Evolutionary conservation across 2,113 vertebrate species (phyloP).

Genomic region (Vicugna pacos): DNA sequence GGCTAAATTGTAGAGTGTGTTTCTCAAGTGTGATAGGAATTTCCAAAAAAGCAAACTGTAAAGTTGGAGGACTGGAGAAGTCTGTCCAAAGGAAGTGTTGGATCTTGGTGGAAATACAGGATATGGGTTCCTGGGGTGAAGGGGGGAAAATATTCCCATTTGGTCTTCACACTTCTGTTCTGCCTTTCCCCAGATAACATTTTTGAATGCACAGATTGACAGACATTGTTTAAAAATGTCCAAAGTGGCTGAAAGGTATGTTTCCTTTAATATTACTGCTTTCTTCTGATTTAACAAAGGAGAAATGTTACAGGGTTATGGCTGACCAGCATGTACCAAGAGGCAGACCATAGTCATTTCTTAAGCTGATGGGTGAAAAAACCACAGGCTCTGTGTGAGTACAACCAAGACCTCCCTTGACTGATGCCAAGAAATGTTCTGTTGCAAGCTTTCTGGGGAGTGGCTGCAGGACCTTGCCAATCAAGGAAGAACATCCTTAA

Average conservation of each 20-base stretch:
- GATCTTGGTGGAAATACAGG: neutral
- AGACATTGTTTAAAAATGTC: conserved; percentile 99
- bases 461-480: neutral
- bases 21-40: neutral
- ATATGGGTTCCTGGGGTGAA: neutral
- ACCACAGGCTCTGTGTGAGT: neutral
- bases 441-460: neutral
- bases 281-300: conserved; percentile 27
- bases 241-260: conserved; percentile 98
- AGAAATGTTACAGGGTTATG: neutral
- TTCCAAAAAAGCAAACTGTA: neutral
- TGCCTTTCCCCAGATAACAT: conserved; percentile 92
- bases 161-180: conserved; percentile 75
- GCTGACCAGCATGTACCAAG: neutral
- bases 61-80: neutral
- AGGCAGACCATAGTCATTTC: neutral
- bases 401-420: neutral
- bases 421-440: neutral
- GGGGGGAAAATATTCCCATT: neutral
- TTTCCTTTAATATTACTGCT: neutral
- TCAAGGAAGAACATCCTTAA: conserved; percentile 52
- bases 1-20: neutral
- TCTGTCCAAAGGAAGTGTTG: neutral
- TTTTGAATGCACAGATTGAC: conserved; percentile 96
- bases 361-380: neutral